phyloP scores from a whole-genome alignment of 2,113 vertebrate genomes.

The Carassius auratus region DNA sequence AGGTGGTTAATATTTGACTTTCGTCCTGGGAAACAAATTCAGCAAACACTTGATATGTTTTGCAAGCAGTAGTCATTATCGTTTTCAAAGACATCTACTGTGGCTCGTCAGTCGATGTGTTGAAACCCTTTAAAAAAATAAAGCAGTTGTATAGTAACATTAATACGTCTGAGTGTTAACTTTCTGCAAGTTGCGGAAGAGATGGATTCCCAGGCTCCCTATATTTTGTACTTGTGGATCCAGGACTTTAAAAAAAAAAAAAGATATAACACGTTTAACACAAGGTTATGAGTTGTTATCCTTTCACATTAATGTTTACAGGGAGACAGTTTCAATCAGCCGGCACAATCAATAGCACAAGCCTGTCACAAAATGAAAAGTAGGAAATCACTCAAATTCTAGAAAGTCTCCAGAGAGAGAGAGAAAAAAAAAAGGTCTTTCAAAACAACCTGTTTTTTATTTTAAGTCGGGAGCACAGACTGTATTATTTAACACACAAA shows the following conservation, averaged over 20 bases:
- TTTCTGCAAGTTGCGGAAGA: not conserved
- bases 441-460: no score
- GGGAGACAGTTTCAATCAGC: not conserved
- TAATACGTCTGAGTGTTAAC: not conserved
- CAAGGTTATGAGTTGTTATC: not conserved
- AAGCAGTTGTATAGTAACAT: not conserved
- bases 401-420: not conserved
- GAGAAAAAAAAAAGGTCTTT: not conserved
- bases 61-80: slow-evolving; percentile 62
- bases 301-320: slow-evolving; percentile 10
- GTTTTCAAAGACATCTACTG: slow-evolving; percentile 55
- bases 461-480: not conserved
- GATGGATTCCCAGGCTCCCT: not conserved
- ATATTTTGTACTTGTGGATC: not conserved
- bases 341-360: slow-evolving; percentile 1
- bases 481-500: not conserved
- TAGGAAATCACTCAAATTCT: not conserved
- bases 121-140: slow-evolving; percentile 3
- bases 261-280: not conserved
- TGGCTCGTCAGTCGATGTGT: slow-evolving; percentile 34
- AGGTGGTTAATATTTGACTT: slow-evolving; percentile 71
- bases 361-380: not conserved
- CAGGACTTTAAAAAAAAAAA: not conserved
- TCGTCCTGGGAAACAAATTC: slow-evolving; percentile 70
- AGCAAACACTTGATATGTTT: slow-evolving; percentile 68